These are phyloP conservation scores for Tetragonisca angustula DNA, from an alignment of 2,888 invertebrate species.

Conservation along the genomic window DNA sequence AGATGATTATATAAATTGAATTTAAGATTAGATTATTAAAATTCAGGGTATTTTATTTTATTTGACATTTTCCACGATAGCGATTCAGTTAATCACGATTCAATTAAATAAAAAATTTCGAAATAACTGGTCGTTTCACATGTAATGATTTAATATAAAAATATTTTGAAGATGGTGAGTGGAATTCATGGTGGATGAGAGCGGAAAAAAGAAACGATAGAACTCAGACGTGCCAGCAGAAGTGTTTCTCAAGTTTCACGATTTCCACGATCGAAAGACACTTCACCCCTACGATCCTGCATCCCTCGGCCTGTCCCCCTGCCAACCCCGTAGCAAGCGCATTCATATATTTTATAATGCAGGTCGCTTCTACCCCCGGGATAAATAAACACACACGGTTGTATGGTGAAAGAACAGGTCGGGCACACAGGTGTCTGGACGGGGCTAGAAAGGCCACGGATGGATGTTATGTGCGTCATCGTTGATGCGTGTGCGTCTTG, in stretches of 20 bases:
- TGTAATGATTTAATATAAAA: too few species aligned
- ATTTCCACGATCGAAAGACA: conserved; percentile 22
- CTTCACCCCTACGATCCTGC: conserved; percentile 1
- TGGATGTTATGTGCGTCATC: conserved; percentile 59
- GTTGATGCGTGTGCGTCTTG: conserved; percentile 58
- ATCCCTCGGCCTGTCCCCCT: background rate
- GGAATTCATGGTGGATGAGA: background rate
- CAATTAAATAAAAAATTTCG: too few species aligned
- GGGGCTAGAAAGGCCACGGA: conserved; percentile 63
- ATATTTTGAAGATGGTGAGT: background rate
- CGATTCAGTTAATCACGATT: too few species aligned
- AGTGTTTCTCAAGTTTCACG: conserved; percentile 6
- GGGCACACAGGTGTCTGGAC: conserved; percentile 78
- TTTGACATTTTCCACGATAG: too few species aligned
- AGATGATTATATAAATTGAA: too few species aligned
- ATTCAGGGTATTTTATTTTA: too few species aligned
- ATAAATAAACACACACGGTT: conserved; percentile 72
- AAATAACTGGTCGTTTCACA: too few species aligned
- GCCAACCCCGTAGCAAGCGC: conserved; percentile 31
- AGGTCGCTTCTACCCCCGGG: conserved; percentile 60
- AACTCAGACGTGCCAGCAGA: too few species aligned
- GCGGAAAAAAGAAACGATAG: background rate
- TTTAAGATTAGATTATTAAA: too few species aligned
- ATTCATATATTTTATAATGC: conserved; percentile 72
- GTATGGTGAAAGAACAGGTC: conserved; percentile 58